phyloP scores from a whole-genome alignment of 2,797 vertebrate species.

The Luscinia luscinia region DNA sequence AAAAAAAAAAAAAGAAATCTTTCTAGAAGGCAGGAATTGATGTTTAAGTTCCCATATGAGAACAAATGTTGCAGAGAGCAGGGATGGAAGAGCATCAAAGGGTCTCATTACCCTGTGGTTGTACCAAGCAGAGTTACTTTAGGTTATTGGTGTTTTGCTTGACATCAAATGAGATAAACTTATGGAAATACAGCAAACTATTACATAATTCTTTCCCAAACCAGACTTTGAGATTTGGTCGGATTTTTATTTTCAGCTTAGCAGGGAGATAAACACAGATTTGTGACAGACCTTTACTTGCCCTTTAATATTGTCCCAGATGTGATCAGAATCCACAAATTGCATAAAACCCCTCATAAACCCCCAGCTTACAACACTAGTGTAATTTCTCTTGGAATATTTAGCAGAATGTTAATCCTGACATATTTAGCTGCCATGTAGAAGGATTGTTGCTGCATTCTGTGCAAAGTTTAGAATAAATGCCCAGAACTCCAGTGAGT shows the following conservation, averaged over 20 bases:
- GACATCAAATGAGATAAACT: not conserved
- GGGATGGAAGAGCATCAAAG: not conserved
- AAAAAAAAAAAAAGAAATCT: not conserved
- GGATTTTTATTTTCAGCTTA: conserved; percentile 32
- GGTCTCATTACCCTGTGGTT: not conserved
- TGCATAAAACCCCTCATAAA: conserved; percentile 54
- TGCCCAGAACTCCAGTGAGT: conserved; percentile 3
- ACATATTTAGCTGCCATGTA: not conserved
- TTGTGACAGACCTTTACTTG: conserved; percentile 38
- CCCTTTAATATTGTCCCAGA: conserved; percentile 47
- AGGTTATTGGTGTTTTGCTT: not conserved
- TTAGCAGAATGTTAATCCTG: conserved; percentile 64
- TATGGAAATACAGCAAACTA: not conserved
- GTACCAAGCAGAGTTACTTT: not conserved
- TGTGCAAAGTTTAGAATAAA: conserved; percentile 60
- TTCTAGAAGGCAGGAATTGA: not conserved
- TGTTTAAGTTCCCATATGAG: not conserved
- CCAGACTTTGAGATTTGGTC: not conserved
- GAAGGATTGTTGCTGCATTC: conserved; percentile 23
- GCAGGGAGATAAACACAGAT: conserved; percentile 36
- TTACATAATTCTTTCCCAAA: not conserved
- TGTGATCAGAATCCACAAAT: conserved; percentile 46
- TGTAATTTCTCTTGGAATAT: not conserved
- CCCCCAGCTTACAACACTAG: conserved; percentile 3
- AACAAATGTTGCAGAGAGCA: not conserved